A percentile compares a stretch with the other conserved stretches of the same genome.
Conservation (phyloP, 2,888 invertebrate species). For the Zaprionus bogoriensis region DNA sequence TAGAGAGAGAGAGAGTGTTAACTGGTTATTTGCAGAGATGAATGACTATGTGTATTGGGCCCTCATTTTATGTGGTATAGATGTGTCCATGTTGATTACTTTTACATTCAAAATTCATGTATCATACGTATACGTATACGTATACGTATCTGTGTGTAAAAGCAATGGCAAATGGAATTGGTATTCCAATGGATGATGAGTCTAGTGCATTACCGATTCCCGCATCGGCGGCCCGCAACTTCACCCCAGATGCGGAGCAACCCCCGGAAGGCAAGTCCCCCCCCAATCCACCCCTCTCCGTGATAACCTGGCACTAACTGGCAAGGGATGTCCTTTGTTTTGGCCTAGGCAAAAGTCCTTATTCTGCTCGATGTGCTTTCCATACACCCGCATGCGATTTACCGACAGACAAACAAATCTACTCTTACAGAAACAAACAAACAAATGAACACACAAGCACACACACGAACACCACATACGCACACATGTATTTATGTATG, state of each 20-base stretch:
- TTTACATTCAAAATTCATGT: constrained; percentile 13
- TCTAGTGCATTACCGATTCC: background rate
- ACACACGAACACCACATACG: background rate
- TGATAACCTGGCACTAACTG: constrained; percentile 13
- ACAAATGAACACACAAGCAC: too few relatives aligned
- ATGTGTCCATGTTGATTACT: constrained; percentile 10
- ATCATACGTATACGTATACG: too few relatives aligned
- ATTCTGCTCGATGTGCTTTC: constrained; percentile 19
- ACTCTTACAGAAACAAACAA: too few relatives aligned
- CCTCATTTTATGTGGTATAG: background rate
- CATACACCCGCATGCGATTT: too few relatives aligned
- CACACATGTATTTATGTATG: constrained; percentile 3
- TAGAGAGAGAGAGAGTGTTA: background rate
- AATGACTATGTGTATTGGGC: background rate
- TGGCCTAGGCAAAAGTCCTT: constrained; percentile 21
- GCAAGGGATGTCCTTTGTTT: constrained; percentile 39
- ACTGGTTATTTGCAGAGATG: too few relatives aligned
- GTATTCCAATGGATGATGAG: background rate
- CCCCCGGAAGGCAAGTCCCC: too few relatives aligned
- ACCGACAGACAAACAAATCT: too few relatives aligned
- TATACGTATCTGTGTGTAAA: constrained; percentile 16
- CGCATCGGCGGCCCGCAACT: background rate
- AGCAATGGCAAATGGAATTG: constrained; percentile 14
- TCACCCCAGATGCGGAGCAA: background rate
- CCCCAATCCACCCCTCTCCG: too few relatives aligned